Percentiles rank a stretch among this genome's conserved stretches.
These are phyloP conservation scores for Cremastobaeus sp. DNA, from an alignment of 2,888 invertebrate species.

Conservation along the genomic window DNA sequence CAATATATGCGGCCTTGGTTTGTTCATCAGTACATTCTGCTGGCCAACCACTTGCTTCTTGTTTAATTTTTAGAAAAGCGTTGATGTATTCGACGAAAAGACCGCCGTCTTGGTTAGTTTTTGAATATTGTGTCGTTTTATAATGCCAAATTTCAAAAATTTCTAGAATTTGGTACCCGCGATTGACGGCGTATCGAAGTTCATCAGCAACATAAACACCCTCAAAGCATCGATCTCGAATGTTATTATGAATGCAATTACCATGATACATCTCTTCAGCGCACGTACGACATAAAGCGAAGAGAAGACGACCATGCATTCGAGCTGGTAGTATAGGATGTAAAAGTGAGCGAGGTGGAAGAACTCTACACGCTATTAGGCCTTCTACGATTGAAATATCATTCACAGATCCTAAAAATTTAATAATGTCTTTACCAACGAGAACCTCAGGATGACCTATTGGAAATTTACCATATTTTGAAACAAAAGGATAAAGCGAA, in stretches of 20 bases:
- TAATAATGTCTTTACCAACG: not conserved
- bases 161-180: slow-evolving; percentile 69
- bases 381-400: too few relatives aligned
- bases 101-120: not conserved
- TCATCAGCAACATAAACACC: slow-evolving; percentile 74
- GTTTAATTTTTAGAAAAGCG: slow-evolving; percentile 21
- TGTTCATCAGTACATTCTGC: not conserved
- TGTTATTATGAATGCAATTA: slow-evolving; percentile 68
- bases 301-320: slow-evolving; percentile 69
- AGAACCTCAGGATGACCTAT: slow-evolving; percentile 8
- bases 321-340: slow-evolving; percentile 37
- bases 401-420: not conserved
- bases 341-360: slow-evolving; percentile 53
- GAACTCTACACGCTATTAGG: slow-evolving; percentile 13
- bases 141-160: slow-evolving; percentile 72
- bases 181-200: slow-evolving; percentile 67
- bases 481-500: slow-evolving; percentile 6
- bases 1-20: not conserved
- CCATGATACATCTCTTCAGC: slow-evolving; percentile 63
- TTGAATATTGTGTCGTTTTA: slow-evolving; percentile 14
- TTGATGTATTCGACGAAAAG: slow-evolving; percentile 27
- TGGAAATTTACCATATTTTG: slow-evolving; percentile 9
- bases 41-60: slow-evolving; percentile 19
- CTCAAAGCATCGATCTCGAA: slow-evolving; percentile 59
- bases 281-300: slow-evolving; percentile 71